Percentiles rank a stretch among this genome's conserved stretches.
Conservation (phyloP, 2,113 vertebrate species). For the Phyllostomus discolor region DNA sequence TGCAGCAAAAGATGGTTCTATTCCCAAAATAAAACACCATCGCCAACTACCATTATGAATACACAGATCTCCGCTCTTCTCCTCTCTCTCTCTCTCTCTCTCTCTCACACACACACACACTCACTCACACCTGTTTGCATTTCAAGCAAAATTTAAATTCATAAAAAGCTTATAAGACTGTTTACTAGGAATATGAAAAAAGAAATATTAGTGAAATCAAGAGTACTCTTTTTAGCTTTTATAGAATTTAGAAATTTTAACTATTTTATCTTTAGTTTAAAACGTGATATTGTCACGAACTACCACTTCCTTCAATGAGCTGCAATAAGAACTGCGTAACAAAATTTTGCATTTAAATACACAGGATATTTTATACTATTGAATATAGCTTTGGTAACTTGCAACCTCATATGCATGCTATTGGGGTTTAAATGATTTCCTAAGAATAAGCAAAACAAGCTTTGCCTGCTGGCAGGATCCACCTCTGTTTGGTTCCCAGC, state of each 20-base stretch:
- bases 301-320: not conserved
- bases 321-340: not conserved
- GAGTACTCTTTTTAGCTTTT: not conserved
- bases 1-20: not conserved
- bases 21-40: not conserved
- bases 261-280: not conserved
- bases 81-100: not conserved
- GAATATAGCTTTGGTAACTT: not conserved
- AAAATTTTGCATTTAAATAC: not conserved
- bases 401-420: accelerated
- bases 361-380: not conserved
- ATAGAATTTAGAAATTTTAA: not conserved
- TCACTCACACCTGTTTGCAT: not conserved
- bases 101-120: not conserved
- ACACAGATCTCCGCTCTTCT: not conserved
- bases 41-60: not conserved
- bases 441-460: not conserved
- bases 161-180: not conserved
- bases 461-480: not conserved
- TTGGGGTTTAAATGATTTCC: not conserved
- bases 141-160: not conserved
- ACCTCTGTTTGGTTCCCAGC: not conserved
- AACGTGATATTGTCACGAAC: not conserved
- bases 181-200: not conserved
- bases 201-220: not conserved